Evolutionary conservation across 1,140 invertebrate genomes (phyloP).

Genomic region (Temnothorax nylanderi): DNA sequence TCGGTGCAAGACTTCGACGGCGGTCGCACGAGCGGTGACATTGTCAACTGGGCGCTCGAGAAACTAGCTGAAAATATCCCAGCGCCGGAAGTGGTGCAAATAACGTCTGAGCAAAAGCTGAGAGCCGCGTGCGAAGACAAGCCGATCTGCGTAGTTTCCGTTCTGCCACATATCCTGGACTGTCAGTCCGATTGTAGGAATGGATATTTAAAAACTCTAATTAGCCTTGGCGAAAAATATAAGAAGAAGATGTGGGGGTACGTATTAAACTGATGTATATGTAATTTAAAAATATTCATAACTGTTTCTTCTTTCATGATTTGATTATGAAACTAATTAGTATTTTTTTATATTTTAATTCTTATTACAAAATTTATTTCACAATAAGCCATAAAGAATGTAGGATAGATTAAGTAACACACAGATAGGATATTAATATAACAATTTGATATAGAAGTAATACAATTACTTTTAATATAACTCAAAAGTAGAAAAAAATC

Average conservation of each 20-base stretch:
- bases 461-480: background rate
- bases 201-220: slow-evolving; percentile 92
- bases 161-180: slow-evolving; percentile 98
- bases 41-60: slow-evolving; percentile 95
- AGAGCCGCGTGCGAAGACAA: slow-evolving; percentile 93
- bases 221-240: slow-evolving; percentile 94
- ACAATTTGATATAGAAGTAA: background rate
- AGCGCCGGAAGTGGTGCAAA: slow-evolving; percentile 93
- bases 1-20: slow-evolving; percentile 94
- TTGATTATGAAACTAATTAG: slow-evolving; percentile 8
- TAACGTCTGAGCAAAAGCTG: slow-evolving; percentile 88
- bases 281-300: background rate
- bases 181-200: slow-evolving; percentile 98
- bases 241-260: slow-evolving; percentile 99
- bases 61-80: slow-evolving; percentile 95
- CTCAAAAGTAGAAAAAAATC: background rate
- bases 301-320: background rate
- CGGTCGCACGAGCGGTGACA: slow-evolving; percentile 96
- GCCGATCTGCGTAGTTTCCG: slow-evolving; percentile 96
- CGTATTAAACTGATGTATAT: slow-evolving; percentile 77
- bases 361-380: background rate
- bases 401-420: background rate
- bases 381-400: background rate
- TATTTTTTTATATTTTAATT: slow-evolving; percentile 19
- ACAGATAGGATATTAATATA: background rate